Conservation (phyloP, 2,888 invertebrate genomes). For the Thereva nobilitata region DNA sequence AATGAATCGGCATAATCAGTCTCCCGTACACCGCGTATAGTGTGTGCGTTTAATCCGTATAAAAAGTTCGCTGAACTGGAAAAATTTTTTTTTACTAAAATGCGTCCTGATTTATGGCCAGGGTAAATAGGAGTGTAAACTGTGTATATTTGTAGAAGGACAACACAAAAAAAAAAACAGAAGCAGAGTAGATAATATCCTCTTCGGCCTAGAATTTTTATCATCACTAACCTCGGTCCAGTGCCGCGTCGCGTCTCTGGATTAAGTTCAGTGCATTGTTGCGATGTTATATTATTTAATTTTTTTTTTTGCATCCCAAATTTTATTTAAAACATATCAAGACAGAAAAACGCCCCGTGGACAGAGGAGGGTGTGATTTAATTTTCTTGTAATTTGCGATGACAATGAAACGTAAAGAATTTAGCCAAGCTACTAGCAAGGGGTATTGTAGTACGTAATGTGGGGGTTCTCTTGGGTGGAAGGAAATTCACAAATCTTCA, state of each 20-base stretch:
- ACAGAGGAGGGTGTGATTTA: conserved; percentile 27
- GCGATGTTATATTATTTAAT: neutral
- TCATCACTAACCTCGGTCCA: no score
- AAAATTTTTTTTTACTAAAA: conserved; percentile 15
- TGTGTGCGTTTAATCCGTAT: conserved; percentile 5
- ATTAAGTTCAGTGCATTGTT: no score
- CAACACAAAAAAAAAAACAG: no score
- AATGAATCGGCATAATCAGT: no score
- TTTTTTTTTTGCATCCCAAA: neutral
- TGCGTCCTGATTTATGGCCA: conserved; percentile 19
- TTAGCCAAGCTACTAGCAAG: conserved; percentile 1
- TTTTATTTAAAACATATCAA: neutral
- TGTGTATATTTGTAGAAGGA: no score
- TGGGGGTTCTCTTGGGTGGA: neutral
- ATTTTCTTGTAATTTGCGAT: conserved; percentile 34
- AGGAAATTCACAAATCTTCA: conserved; percentile 33
- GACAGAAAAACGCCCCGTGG: neutral
- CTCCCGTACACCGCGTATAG: no score
- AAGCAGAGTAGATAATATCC: no score
- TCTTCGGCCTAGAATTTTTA: no score
- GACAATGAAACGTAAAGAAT: conserved; percentile 18
- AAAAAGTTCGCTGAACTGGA: conserved; percentile 23
- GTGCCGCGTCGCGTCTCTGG: no score
- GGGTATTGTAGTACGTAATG: neutral
- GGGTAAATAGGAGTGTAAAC: neutral